phyloP scores from a whole-genome alignment of 2,888 invertebrate genomes.

The Ethmia dodecea region DNA sequence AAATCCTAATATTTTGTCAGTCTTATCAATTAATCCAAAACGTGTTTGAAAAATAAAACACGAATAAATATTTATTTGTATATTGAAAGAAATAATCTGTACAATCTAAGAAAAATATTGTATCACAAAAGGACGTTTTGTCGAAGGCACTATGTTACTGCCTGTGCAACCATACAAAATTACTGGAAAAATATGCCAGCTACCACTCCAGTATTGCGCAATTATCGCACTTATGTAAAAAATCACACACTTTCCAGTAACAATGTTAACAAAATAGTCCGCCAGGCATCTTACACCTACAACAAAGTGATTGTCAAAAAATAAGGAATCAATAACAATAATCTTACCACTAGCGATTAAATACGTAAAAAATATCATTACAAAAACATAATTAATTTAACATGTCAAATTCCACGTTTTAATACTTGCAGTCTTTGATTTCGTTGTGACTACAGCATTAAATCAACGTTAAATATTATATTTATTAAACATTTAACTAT shows the following conservation, averaged over 20 bases:
- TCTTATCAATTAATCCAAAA: no score
- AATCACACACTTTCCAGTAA: slow-evolving; percentile 8
- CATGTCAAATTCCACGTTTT: slow-evolving; percentile 51
- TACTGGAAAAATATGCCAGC: no score
- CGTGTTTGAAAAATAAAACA: slow-evolving; percentile 24
- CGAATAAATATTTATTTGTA: slow-evolving; percentile 38
- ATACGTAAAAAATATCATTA: slow-evolving; percentile 56
- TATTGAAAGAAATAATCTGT: slow-evolving; percentile 73
- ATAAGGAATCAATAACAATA: slow-evolving; percentile 62
- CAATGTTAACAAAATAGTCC: slow-evolving; percentile 11
- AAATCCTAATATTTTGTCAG: no score
- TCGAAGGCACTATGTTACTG: slow-evolving; percentile 59
- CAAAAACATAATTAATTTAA: slow-evolving; percentile 35
- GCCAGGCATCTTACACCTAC: slow-evolving; percentile 28
- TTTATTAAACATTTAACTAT: slow-evolving; percentile 35
- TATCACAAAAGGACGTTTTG: slow-evolving; percentile 73
- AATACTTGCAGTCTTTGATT: slow-evolving; percentile 74
- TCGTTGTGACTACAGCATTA: slow-evolving; percentile 74
- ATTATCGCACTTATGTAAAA: no score
- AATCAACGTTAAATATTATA: slow-evolving; percentile 35
- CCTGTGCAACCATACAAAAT: slow-evolving; percentile 15
- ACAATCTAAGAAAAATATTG: slow-evolving; percentile 68
- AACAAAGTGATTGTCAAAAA: slow-evolving; percentile 68
- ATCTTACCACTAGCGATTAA: slow-evolving; percentile 49
- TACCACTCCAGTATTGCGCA: no score